Percentiles rank a stretch among this genome's conserved stretches.
These are phyloP conservation scores for Phortica variegata DNA, from an alignment of 1,140 invertebrate species.

Conservation along the genomic window DNA sequence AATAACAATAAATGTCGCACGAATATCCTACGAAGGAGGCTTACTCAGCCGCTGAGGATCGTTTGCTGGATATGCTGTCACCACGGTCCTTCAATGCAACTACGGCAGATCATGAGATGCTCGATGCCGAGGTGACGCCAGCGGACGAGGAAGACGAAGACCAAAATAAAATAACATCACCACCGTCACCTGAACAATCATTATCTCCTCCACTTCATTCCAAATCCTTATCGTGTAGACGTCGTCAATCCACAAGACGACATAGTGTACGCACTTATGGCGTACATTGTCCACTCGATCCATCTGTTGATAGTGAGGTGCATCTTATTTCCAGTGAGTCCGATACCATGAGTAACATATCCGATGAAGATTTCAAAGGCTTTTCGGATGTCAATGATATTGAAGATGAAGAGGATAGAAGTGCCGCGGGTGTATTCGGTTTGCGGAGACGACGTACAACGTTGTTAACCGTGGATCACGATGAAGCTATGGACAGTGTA, in stretches of 20 bases:
- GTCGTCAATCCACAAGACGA: too few relatives aligned
- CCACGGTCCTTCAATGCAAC: slow-evolving; percentile 10
- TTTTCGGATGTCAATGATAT: slow-evolving; percentile 30
- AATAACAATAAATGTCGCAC: slow-evolving; percentile 2
- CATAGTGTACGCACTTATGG: neutral
- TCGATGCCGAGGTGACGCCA: neutral
- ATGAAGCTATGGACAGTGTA: neutral
- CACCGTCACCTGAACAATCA: neutral
- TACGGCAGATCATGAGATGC: slow-evolving; percentile 2
- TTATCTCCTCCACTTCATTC: too few relatives aligned
- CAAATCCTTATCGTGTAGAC: neutral
- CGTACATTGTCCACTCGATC: slow-evolving; percentile 15
- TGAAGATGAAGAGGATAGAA: neutral
- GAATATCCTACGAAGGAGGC: slow-evolving; percentile 15
- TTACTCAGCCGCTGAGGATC: slow-evolving; percentile 28
- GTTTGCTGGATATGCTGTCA: slow-evolving; percentile 33
- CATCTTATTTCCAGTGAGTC: slow-evolving; percentile 31
- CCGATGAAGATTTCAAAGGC: slow-evolving; percentile 11
- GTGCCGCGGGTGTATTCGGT: neutral
- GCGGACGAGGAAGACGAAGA: neutral
- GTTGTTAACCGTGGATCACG: neutral
- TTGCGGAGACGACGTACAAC: too few relatives aligned
- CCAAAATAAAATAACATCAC: neutral
- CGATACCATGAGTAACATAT: slow-evolving; percentile 33
- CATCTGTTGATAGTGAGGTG: slow-evolving; percentile 31